Conservation (phyloP, 2,888 invertebrate genomes). For the Corbicula japonica region DNA sequence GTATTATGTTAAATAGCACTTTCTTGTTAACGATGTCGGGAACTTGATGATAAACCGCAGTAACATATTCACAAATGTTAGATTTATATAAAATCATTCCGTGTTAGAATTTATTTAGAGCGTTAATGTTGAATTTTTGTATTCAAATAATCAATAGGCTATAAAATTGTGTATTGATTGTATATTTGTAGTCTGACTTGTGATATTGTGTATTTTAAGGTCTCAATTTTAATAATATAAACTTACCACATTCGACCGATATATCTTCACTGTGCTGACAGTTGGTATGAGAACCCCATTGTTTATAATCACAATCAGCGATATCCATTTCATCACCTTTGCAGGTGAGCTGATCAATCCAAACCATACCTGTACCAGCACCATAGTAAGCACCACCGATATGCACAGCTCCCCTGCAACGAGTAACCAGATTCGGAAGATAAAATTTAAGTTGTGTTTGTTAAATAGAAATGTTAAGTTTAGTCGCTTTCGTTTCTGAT, state of each 20-base stretch:
- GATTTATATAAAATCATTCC: not conserved
- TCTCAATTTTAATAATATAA: not conserved
- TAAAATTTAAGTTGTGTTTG: no score
- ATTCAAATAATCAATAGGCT: no score
- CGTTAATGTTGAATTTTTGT: not conserved
- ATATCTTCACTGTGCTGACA: slow-evolving; percentile 31
- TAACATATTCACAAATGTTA: no score
- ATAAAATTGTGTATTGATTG: no score
- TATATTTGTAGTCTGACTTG: no score
- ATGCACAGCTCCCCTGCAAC: slow-evolving; percentile 19
- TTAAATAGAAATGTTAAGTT: no score
- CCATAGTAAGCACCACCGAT: slow-evolving; percentile 23
- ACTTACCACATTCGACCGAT: slow-evolving; percentile 35
- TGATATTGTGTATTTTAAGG: no score
- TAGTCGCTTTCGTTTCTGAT: no score
- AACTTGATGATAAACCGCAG: not conserved
- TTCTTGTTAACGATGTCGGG: no score
- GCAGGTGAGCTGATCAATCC: slow-evolving; percentile 32
- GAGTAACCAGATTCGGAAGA: not conserved
- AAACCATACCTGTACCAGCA: slow-evolving; percentile 9
- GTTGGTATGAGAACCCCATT: slow-evolving; percentile 23
- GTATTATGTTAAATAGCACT: no score
- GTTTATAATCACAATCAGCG: slow-evolving; percentile 34
- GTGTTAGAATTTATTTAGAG: no score
- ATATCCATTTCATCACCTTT: slow-evolving; percentile 26